Evolutionary conservation across 2,797 vertebrate genomes (phyloP).

Genomic region (Thalassophryne amazonica): DNA sequence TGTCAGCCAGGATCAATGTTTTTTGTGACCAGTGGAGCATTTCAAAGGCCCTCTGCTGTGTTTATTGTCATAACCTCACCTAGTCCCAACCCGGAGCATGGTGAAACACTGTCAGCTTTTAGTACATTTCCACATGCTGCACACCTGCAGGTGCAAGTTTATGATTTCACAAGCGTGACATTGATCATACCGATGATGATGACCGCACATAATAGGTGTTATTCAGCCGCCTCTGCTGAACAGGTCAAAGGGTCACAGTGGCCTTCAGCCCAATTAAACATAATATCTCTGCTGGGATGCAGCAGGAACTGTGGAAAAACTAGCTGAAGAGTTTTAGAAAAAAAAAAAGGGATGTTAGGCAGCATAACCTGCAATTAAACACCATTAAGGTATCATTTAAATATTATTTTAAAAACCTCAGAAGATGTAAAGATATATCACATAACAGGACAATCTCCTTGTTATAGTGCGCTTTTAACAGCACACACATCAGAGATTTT

Average conservation of each 20-base stretch:
- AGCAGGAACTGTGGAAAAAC: background rate
- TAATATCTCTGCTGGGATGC: background rate
- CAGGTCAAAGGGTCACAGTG: constrained; percentile 54
- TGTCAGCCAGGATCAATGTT: constrained; percentile 5
- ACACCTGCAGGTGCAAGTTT: constrained; percentile 65
- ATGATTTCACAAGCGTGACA: constrained; percentile 60
- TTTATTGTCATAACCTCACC: constrained; percentile 73
- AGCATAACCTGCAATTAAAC: too few species aligned
- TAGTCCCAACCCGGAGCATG: constrained; percentile 49
- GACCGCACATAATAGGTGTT: constrained; percentile 10
- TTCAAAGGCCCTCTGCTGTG: constrained; percentile 28
- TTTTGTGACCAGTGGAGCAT: constrained; percentile 20
- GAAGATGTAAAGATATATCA: too few species aligned
- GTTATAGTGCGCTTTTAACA: too few species aligned
- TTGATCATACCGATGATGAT: constrained; percentile 14
- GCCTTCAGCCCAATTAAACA: constrained; percentile 52
- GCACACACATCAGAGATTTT: too few species aligned
- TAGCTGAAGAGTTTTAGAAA: constrained; percentile 11
- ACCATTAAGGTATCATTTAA: too few species aligned
- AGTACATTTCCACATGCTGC: constrained; percentile 68
- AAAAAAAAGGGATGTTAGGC: too few species aligned
- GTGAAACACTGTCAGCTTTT: constrained; percentile 40
- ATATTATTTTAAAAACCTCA: too few species aligned
- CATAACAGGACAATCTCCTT: too few species aligned
- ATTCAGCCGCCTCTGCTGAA: constrained; percentile 17